Evolutionary conservation across 2,888 invertebrate genomes (phyloP).

Genomic region (Orgyia antiqua): DNA sequence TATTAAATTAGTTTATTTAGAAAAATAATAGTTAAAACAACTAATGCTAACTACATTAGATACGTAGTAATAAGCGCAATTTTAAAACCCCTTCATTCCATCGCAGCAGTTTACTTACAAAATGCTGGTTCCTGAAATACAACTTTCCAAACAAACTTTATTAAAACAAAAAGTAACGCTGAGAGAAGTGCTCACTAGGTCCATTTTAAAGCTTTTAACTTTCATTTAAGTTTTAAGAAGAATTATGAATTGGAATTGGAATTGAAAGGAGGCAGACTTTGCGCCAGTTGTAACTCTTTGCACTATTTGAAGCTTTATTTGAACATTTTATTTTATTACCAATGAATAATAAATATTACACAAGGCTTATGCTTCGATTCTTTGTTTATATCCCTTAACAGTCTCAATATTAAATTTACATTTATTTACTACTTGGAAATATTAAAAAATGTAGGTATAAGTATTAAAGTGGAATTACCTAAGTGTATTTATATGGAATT

Average conservation of each 20-base stretch:
- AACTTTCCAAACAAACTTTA: constrained; percentile 36
- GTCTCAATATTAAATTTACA: too few species aligned
- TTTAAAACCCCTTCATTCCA: too few species aligned
- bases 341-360: neutral
- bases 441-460: too few species aligned
- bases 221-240: constrained; percentile 60
- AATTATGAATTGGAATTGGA: constrained; percentile 61
- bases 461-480: too few species aligned
- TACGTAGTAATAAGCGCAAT: too few species aligned
- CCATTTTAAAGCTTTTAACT: constrained; percentile 63
- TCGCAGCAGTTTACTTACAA: neutral
- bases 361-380: neutral
- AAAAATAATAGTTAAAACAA: too few species aligned
- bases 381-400: too few species aligned
- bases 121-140: constrained; percentile 26
- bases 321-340: too few species aligned
- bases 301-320: constrained; percentile 21
- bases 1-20: too few species aligned
- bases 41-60: too few species aligned
- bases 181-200: constrained; percentile 40
- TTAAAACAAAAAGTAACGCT: constrained; percentile 41
- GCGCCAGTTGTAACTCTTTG: constrained; percentile 31
- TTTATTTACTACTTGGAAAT: too few species aligned
- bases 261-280: constrained; percentile 51
- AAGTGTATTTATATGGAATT: too few species aligned